Evolutionary conservation across 2,888 invertebrate genomes (phyloP).

Genomic region (Tipula lateralis): DNA sequence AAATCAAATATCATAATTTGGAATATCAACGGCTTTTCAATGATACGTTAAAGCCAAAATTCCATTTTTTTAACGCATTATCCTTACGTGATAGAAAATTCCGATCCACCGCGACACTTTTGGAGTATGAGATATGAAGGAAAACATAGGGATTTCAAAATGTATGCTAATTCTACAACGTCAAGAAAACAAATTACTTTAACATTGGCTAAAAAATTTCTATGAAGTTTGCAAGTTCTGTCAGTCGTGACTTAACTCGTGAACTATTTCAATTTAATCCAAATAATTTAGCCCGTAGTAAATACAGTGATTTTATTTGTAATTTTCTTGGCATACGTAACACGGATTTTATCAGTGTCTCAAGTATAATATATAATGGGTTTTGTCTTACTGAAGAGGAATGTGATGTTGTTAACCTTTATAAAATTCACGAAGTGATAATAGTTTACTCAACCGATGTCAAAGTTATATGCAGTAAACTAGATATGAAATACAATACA

Average conservation of each 20-base stretch:
- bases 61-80: neutral
- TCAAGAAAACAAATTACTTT: neutral
- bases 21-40: neutral
- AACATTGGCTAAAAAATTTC: slow-evolving; percentile 3
- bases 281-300: neutral
- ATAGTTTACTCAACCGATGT: neutral
- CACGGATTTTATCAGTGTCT: neutral
- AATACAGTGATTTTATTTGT: neutral
- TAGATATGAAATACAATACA: too few relatives aligned
- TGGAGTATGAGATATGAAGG: neutral
- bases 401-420: too few relatives aligned
- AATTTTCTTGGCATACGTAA: too few relatives aligned
- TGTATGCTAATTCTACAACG: neutral
- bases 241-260: too few relatives aligned
- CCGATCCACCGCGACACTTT: neutral
- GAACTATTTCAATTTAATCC: neutral
- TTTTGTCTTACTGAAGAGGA: too few relatives aligned
- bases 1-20: neutral
- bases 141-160: neutral
- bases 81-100: neutral
- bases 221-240: neutral
- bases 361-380: neutral
- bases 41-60: neutral
- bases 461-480: neutral
- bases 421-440: neutral